phyloP scores from a whole-genome alignment of 2,113 vertebrate species.

The Sisor rabdophorus region DNA sequence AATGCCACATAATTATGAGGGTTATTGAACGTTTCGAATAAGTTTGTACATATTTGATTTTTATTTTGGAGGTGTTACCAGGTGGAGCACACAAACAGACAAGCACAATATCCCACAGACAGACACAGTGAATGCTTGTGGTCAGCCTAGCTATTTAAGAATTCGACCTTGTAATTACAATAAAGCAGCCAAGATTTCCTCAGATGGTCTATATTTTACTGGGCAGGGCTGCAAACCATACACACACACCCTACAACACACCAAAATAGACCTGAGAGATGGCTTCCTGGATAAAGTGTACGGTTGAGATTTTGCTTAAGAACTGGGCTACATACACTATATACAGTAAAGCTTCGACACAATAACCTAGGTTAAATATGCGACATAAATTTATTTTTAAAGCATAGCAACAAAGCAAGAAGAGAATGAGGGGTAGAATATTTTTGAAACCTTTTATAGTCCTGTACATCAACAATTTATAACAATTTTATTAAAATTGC shows the following conservation, averaged over 20 bases:
- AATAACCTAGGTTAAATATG: constrained; percentile 47
- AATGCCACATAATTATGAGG: neutral
- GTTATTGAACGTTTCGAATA: neutral
- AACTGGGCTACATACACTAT: constrained; percentile 7
- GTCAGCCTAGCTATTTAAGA: constrained; percentile 68
- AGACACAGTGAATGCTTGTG: constrained; percentile 62
- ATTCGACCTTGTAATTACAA: constrained; percentile 77
- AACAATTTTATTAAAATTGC: too few species aligned
- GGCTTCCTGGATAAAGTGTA: constrained; percentile 36
- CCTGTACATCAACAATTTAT: too few species aligned
- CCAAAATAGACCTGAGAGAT: constrained; percentile 70
- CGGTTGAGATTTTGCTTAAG: neutral
- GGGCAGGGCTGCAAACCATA: constrained; percentile 69
- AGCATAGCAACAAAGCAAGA: neutral
- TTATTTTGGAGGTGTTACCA: neutral
- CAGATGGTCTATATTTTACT: constrained; percentile 76
- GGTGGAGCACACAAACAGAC: constrained; percentile 30
- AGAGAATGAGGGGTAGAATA: neutral
- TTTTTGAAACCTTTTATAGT: too few species aligned
- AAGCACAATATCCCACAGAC: constrained; percentile 39
- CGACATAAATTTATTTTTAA: constrained; percentile 3
- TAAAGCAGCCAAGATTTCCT: constrained; percentile 74
- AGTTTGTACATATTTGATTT: neutral
- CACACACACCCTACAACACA: constrained; percentile 67
- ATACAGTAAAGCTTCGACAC: constrained; percentile 29